Evolutionary conservation across 2,113 vertebrate species (phyloP).

Genomic region (Eleginops maclovinus): DNA sequence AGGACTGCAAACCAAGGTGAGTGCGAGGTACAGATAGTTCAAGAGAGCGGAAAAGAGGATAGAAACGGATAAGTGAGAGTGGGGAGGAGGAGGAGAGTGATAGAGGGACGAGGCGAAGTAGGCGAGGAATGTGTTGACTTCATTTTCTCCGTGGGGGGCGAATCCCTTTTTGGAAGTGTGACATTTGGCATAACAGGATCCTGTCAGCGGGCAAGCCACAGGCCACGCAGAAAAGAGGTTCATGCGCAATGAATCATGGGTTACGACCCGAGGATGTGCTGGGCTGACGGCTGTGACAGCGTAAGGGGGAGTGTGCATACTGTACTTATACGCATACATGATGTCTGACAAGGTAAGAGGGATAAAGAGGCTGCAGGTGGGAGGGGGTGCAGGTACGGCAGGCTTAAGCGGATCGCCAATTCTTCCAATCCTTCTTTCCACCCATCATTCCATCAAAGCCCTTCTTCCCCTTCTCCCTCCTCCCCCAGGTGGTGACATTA

Average conservation of each 20-base stretch:
- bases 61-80: slow-evolving; percentile 68
- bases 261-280: slow-evolving; percentile 28
- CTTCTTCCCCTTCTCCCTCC: neutral
- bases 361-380: slow-evolving; percentile 50
- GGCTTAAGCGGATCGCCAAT: slow-evolving; percentile 23
- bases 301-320: neutral
- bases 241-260: slow-evolving; percentile 54
- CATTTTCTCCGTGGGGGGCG: slow-evolving; percentile 67
- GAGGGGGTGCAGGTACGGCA: slow-evolving; percentile 5
- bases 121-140: slow-evolving; percentile 69
- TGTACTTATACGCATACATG: neutral
- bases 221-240: slow-evolving; percentile 32
- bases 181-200: slow-evolving; percentile 78
- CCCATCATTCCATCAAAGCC: slow-evolving; percentile 49
- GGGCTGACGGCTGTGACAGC: neutral
- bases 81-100: slow-evolving; percentile 39
- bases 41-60: slow-evolving; percentile 74
- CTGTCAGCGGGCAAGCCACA: slow-evolving; percentile 60
- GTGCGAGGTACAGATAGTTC: slow-evolving; percentile 61
- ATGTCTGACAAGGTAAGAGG: slow-evolving; percentile 26
- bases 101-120: slow-evolving; percentile 52
- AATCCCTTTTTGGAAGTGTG: slow-evolving; percentile 78
- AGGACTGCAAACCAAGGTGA: slow-evolving; percentile 69
- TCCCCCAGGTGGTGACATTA: slow-evolving; percentile 79
- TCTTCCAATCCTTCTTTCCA: slow-evolving; percentile 26